phyloP scores from a whole-genome alignment of 2,113 vertebrate species.

The Cephalophus harveyi region DNA sequence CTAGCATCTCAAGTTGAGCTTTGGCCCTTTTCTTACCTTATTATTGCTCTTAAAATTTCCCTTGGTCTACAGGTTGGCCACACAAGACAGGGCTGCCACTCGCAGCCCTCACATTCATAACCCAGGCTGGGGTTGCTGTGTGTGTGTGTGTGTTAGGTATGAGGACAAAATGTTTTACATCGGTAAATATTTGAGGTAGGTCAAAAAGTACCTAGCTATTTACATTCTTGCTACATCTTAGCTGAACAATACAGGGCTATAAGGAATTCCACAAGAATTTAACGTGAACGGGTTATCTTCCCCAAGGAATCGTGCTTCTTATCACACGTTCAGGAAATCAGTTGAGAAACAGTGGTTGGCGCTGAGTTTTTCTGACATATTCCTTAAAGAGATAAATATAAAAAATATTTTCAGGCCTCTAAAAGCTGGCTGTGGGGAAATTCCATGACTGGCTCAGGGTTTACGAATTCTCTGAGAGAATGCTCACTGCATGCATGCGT shows the following conservation, averaged over 20 bases:
- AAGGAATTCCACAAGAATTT: not conserved
- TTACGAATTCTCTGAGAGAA: not conserved
- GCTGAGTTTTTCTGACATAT: not conserved
- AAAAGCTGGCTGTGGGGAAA: not conserved
- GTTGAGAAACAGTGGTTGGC: not conserved
- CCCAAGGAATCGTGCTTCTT: not conserved
- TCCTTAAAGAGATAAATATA: conserved; percentile 9
- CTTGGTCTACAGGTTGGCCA: not conserved
- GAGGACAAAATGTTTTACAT: not conserved
- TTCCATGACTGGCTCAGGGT: not conserved
- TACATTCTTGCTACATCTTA: not conserved
- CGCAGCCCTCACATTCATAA: not conserved
- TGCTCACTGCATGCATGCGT: not conserved
- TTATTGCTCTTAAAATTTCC: conserved; percentile 17
- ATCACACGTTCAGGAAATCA: not conserved
- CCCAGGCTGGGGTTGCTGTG: not conserved
- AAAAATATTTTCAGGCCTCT: not conserved
- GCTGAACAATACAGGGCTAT: not conserved
- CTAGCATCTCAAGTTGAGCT: conserved; percentile 49
- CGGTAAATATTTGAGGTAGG: not conserved
- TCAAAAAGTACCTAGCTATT: not conserved
- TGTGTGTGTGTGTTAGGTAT: not conserved
- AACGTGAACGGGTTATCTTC: not conserved
- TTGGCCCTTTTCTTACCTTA: conserved; percentile 60
- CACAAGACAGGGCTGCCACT: not conserved